Conservation (phyloP, 2,797 vertebrate genomes). For the Tangara arthus region DNA sequence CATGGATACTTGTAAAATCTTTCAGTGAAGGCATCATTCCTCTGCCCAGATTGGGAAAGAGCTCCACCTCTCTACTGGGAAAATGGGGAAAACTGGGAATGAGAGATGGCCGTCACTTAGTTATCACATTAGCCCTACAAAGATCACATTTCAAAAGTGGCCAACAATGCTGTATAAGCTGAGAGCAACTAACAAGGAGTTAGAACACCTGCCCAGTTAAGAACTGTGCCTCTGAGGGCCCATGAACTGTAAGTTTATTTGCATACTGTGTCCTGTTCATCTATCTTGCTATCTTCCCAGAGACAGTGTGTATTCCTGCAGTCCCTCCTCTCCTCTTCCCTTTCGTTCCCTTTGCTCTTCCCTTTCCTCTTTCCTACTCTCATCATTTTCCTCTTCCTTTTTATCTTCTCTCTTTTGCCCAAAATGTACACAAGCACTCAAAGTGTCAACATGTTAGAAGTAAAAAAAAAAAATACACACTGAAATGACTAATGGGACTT, state of each 20-base stretch:
- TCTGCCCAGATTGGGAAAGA: background rate
- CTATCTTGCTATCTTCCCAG: background rate
- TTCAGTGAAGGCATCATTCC: background rate
- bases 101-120: background rate
- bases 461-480: background rate
- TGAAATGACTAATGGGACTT: background rate
- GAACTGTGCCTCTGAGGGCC: background rate
- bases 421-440: background rate
- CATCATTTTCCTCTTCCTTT: background rate
- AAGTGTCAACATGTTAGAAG: background rate
- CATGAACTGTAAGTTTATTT: background rate
- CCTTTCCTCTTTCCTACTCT: background rate
- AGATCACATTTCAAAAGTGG: background rate
- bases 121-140: background rate
- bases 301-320: background rate
- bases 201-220: background rate
- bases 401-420: background rate
- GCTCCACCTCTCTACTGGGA: background rate
- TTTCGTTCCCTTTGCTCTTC: background rate
- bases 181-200: background rate
- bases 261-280: background rate
- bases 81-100: background rate
- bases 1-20: background rate
- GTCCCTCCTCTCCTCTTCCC: rapidly evolving
- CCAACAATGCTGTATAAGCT: background rate